A percentile compares a stretch with the other conserved stretches of the same genome.
Conservation (phyloP, 2,113 vertebrate genomes). For the Neogobius melanostomus region DNA sequence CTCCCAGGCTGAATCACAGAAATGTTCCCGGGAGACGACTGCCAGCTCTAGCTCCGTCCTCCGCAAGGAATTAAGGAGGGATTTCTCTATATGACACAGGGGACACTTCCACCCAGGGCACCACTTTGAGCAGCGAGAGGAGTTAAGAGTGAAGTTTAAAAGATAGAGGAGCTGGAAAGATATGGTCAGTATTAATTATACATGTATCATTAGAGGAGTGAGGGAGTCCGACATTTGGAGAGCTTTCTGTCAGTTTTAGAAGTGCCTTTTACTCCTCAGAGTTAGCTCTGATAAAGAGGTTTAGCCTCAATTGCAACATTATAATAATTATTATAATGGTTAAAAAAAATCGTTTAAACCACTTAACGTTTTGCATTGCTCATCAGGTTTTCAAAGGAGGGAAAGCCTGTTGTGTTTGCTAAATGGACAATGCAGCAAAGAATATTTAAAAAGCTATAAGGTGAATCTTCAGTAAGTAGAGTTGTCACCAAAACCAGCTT, state of each 20-base stretch:
- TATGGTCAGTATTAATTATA: conserved; percentile 9
- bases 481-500: too few relatives aligned
- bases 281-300: background rate
- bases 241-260: background rate
- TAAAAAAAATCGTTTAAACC: background rate
- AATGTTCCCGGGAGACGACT: conserved; percentile 39
- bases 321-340: background rate
- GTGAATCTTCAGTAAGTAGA: too few relatives aligned
- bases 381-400: too few relatives aligned
- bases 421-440: too few relatives aligned
- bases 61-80: conserved; percentile 35
- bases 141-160: conserved; percentile 13
- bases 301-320: background rate
- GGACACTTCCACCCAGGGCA: conserved; percentile 20
- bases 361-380: too few relatives aligned
- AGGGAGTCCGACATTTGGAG: background rate
- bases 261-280: background rate
- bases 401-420: too few relatives aligned
- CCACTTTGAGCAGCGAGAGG: conserved; percentile 2
- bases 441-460: too few relatives aligned
- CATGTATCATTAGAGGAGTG: conserved; percentile 4
- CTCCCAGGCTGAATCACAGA: conserved; percentile 38
- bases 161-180: conserved; percentile 3
- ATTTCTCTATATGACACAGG: conserved; percentile 14
- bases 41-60: conserved; percentile 36